Evolutionary conservation across 1,140 invertebrate species (phyloP), one percentile per base, ranked within the genome.

Genomic region (Lutraria rhynchaena): DNA sequence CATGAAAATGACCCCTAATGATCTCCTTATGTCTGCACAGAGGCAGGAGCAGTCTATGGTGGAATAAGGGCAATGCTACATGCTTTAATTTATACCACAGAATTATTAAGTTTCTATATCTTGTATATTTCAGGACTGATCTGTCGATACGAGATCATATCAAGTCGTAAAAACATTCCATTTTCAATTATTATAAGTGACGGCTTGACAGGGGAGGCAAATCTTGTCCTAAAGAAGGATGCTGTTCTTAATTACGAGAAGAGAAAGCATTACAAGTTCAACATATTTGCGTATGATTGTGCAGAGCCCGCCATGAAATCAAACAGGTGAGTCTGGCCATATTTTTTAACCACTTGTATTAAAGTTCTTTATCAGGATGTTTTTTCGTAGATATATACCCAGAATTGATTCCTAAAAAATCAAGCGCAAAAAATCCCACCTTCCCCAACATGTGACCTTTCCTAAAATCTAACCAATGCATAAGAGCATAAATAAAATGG

Each of bases 261-360:
- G 91, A 93, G 97, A 55, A 96, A 96, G 82, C 96, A 96, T 90
- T 99, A 99, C 94, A 98, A 97, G 93, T 99, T 99, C 91, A 96
- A 98, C 92, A 97, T 99, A 89, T 96, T 96, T 35, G 97, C 98
- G 29, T 95, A 98, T 51, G 96, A 96, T 81, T 99, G 98, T 92
- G 95, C 91, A 96, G 96, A 85, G 95, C 95, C 85, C 4, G 44
- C 78, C 19, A 96, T 65, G 95, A 96, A 87, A 33, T 90, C 89
- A 55, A 85, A 87, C 44, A 89, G 81, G 89, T 90, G 82, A 81
- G 85, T n/a, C n/a, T n/a, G n/a, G n/a, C n/a, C n/a, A n/a, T n/a
- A n/a, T n/a, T n/a, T n/a, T n/a, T n/a, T n/a, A n/a, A n/a, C n/a
- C n/a, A n/a, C n/a, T n/a, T n/a, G n/a, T n/a, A n/a, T n/a, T n/a